Evolutionary conservation across 1,140 invertebrate species (phyloP).

Genomic region (Centruroides vittatus): DNA sequence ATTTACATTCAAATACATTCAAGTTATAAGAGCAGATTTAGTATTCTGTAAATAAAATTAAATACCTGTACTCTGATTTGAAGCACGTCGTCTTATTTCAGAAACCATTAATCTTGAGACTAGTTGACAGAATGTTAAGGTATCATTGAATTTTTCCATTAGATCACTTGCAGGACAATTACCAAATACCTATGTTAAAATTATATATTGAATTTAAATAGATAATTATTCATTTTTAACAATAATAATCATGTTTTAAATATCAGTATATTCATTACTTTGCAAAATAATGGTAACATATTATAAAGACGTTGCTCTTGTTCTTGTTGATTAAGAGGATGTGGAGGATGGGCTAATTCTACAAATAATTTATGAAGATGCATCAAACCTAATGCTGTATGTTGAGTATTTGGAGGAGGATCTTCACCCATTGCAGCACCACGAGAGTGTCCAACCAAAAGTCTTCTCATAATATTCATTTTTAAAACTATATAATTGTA

Average conservation of each 20-base stretch:
- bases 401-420: slow-evolving; percentile 12
- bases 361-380: slow-evolving; percentile 91
- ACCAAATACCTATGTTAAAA: slow-evolving; percentile 59
- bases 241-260: neutral
- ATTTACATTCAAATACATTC: too few relatives aligned
- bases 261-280: slow-evolving; percentile 45
- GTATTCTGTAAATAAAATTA: too few relatives aligned
- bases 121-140: slow-evolving; percentile 81
- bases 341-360: slow-evolving; percentile 75
- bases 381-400: slow-evolving; percentile 59
- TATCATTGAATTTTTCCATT: slow-evolving; percentile 90
- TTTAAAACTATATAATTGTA: neutral
- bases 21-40: too few relatives aligned
- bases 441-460: slow-evolving; percentile 16
- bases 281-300: slow-evolving; percentile 95
- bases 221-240: neutral
- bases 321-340: slow-evolving; percentile 61
- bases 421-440: slow-evolving; percentile 11
- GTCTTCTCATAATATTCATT: slow-evolving; percentile 22
- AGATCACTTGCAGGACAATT: slow-evolving; percentile 77
- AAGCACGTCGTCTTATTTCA: slow-evolving; percentile 80
- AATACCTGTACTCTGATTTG: slow-evolving; percentile 72
- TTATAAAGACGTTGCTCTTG: slow-evolving; percentile 90
- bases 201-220: slow-evolving; percentile 1
- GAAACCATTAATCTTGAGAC: slow-evolving; percentile 87